Conservation (phyloP, 2,888 invertebrate genomes). For the Agonopterix heracliana region DNA sequence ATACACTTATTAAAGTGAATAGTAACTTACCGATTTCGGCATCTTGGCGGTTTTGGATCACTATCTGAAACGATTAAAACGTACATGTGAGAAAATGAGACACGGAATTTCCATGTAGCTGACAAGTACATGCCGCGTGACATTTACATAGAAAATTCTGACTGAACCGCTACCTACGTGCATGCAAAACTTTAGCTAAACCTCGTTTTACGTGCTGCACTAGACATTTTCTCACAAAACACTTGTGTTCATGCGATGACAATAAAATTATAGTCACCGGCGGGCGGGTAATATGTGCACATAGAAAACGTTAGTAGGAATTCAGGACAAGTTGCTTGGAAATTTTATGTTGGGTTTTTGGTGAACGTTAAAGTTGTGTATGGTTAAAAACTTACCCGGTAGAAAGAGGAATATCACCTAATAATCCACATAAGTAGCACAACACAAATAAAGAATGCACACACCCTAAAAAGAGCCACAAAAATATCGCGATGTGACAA, state of each 20-base stretch:
- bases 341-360: conserved; percentile 15
- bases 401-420: conserved; percentile 72
- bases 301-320: conserved; percentile 32
- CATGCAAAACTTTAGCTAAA: conserved; percentile 18
- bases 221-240: conserved; percentile 40
- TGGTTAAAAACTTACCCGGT: conserved; percentile 53
- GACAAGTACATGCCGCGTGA: conserved; percentile 42
- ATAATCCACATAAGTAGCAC: conserved; percentile 76
- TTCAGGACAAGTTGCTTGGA: conserved; percentile 20
- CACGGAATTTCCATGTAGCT: conserved; percentile 35
- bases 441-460: conserved; percentile 75
- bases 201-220: conserved; percentile 19
- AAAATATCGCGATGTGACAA: conserved; percentile 75
- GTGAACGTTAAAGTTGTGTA: conserved; percentile 7
- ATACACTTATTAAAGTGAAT: neutral
- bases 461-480: conserved; percentile 72
- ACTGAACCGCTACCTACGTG: conserved; percentile 26
- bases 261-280: conserved; percentile 58
- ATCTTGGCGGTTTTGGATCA: conserved; percentile 73
- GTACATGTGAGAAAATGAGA: conserved; percentile 36
- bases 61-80: conserved; percentile 62
- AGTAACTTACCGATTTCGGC: conserved; percentile 79
- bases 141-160: conserved; percentile 37
- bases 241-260: conserved; percentile 32
- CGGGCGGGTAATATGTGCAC: conserved; percentile 33